Percentiles rank a stretch among this genome's conserved stretches.
Evolutionary conservation across 2,113 vertebrate genomes (phyloP).

Genomic region (Argyrosomus japonicus): DNA sequence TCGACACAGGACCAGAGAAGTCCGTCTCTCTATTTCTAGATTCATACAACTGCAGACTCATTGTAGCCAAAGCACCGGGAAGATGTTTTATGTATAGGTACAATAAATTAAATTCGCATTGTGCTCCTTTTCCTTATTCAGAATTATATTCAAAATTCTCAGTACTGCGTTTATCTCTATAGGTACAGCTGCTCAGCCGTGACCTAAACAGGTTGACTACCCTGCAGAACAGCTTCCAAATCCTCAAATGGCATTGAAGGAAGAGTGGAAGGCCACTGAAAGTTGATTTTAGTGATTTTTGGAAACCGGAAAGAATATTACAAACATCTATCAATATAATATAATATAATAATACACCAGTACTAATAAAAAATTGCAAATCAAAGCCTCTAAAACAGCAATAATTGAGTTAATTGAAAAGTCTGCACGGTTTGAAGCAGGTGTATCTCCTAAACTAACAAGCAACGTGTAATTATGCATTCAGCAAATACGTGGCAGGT

Average conservation of each 20-base stretch:
- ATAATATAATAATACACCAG: background rate
- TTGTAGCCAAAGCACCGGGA: background rate
- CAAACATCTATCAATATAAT: too few species aligned
- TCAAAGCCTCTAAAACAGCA: background rate
- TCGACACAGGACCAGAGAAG: background rate
- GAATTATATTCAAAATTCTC: too few species aligned
- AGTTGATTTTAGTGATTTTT: too few species aligned
- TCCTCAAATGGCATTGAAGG: background rate
- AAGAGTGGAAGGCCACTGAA: background rate
- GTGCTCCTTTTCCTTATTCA: too few species aligned
- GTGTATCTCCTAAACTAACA: background rate
- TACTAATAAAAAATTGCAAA: background rate
- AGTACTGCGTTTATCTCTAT: too few species aligned
- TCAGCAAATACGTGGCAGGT: constrained; percentile 9
- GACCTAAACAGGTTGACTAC: background rate
- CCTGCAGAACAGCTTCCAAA: background rate
- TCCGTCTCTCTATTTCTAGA: background rate
- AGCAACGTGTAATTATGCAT: background rate
- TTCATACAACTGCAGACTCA: background rate
- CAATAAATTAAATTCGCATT: too few species aligned
- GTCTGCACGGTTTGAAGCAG: background rate
- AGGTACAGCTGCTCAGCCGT: background rate
- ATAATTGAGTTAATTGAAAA: background rate
- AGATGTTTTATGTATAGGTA: background rate
- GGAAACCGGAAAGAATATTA: background rate